phyloP scores from a whole-genome alignment of 2,888 invertebrate genomes.

The Drosophila rubida region DNA sequence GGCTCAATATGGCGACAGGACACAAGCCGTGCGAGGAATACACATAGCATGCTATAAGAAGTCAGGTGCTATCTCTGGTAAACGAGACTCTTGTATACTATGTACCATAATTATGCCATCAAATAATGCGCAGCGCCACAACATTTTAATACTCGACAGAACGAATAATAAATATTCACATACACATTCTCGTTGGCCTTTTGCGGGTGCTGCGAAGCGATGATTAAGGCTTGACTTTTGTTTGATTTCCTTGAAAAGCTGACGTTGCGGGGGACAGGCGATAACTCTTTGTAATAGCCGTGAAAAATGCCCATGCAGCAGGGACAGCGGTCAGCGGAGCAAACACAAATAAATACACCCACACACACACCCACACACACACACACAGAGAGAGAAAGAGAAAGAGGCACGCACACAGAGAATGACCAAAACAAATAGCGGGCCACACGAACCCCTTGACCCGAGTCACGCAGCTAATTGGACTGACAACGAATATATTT shows the following conservation, averaged over 20 bases:
- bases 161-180: background rate
- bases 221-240: constrained; percentile 57
- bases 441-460: constrained; percentile 71
- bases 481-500: constrained; percentile 78
- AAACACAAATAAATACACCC: constrained; percentile 44
- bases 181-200: constrained; percentile 7
- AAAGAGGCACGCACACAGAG: constrained; percentile 2
- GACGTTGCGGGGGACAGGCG: constrained; percentile 53
- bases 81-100: too few species aligned
- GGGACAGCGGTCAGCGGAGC: constrained; percentile 44
- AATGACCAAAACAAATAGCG: constrained; percentile 75
- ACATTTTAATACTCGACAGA: background rate
- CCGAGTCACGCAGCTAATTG: constrained; percentile 80
- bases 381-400: constrained; percentile 10
- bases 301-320: constrained; percentile 62
- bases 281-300: constrained; percentile 76
- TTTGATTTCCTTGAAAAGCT: constrained; percentile 68
- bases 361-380: constrained; percentile 4
- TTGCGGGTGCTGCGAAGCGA: constrained; percentile 16
- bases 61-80: constrained; percentile 46
- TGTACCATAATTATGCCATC: constrained; percentile 5
- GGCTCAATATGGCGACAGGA: constrained; percentile 42
- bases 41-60: constrained; percentile 15
- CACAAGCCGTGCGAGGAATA: constrained; percentile 36
- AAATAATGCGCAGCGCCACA: background rate